Evolutionary conservation across 2,113 vertebrate species (phyloP), one percentile per base, ranked within the genome.

Genomic region (Serinus canaria): DNA sequence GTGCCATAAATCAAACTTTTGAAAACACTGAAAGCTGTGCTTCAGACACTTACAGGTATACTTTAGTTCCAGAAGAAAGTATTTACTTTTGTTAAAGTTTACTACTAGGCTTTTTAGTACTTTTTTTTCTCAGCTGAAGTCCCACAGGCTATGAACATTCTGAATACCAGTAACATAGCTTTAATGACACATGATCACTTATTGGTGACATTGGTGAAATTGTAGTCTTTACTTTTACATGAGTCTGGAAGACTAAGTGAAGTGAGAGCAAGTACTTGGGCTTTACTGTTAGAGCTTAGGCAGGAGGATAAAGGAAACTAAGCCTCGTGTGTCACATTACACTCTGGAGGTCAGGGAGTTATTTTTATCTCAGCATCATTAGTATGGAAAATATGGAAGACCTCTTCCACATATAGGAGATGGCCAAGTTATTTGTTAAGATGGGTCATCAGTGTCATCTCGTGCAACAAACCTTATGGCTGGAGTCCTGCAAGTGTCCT

Each of bases 331-430:
- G 55, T 96, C 63, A 39, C 8, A 6, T 92, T 92, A 80, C 90
- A 55, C 67, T 39, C 20, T 27, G 41, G 70, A 85, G 74, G 20
- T 68, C 93, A 94, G 30, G 17, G 70, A 90, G 90, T 43, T 94
- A 91, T 90, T 96, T 97, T 95, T 95, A 92, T 35, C n/a, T 80
- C 27, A 1, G 50, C 79, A 75, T 58, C 53, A 60, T 53, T 89
- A 28, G 23, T 31, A 30, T 49, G 28, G 59, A 87, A 66, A 69
- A 70, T 7, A 28, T 62, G 55, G 39, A 82, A 90, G 68, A 69
- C 41, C 62, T 87, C 41, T 41, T 41, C 41, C 41, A 41, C 41
- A 41, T 59, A 1, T 16, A 67, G 67, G 50, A 69, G 56, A 31
- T 53, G 52, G 56, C 21, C 58, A 50, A 27, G 46, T 79, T 75